phyloP scores from a whole-genome alignment of 2,888 invertebrate species.

The Euproctis similis region DNA sequence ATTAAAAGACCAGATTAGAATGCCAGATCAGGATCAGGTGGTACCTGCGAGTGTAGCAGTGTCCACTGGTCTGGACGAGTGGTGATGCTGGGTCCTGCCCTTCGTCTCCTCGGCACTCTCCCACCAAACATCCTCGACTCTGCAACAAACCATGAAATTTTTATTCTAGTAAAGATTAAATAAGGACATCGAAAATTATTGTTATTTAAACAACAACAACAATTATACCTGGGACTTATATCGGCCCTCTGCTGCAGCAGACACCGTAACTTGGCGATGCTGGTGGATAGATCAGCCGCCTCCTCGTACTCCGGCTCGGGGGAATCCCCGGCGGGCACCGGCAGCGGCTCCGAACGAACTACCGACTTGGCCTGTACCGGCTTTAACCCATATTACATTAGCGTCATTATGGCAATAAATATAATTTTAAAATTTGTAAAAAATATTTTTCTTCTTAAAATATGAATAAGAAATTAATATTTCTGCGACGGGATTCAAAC shows the following conservation, averaged over 20 bases:
- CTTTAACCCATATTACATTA: too few species aligned
- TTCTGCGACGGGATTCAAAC: too few species aligned
- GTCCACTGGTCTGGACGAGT: conserved; percentile 46
- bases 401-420: too few species aligned
- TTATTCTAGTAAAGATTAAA: too few species aligned
- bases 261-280: conserved; percentile 81
- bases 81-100: conserved; percentile 62
- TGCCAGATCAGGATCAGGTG: too few species aligned
- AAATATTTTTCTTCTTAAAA: too few species aligned
- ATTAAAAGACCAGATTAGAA: too few species aligned
- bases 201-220: too few species aligned
- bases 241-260: conserved; percentile 75
- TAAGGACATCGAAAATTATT: too few species aligned
- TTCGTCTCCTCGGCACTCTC: conserved; percentile 57
- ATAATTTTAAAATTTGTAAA: too few species aligned
- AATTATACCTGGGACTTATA: conserved; percentile 23
- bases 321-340: conserved; percentile 51
- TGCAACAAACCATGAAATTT: too few species aligned
- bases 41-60: conserved; percentile 57
- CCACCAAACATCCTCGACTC: conserved; percentile 54
- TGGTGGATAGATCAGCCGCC: conserved; percentile 81
- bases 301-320: conserved; percentile 85
- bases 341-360: conserved; percentile 9
- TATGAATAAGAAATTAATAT: too few species aligned
- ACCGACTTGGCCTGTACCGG: conserved; percentile 23